Conservation (phyloP, 2,113 vertebrate species). For the Phrynosoma platyrhinos region DNA sequence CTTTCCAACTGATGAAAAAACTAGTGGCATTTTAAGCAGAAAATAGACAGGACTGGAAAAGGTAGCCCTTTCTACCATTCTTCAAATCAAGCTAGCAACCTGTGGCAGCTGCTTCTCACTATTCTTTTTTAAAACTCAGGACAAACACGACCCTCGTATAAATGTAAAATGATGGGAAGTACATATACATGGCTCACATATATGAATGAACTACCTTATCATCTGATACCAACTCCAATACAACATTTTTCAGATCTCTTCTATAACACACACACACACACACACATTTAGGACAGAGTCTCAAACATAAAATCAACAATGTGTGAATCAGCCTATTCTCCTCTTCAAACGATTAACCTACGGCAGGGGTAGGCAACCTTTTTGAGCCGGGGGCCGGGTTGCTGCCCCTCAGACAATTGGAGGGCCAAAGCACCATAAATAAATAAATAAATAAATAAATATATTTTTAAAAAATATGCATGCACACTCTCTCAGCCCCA, state of each 20-base stretch:
- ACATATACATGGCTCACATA: background rate
- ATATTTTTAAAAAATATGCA: too few species aligned
- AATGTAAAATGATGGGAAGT: background rate
- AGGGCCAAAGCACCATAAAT: too few species aligned
- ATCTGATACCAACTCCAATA: background rate
- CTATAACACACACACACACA: background rate
- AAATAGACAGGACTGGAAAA: background rate
- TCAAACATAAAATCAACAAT: background rate
- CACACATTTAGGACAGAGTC: background rate
- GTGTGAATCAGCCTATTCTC: fast-evolving
- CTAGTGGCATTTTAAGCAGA: background rate
- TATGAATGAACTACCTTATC: background rate
- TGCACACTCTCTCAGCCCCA: too few species aligned
- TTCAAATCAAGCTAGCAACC: background rate
- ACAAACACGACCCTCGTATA: background rate
- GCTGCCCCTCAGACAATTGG: too few species aligned
- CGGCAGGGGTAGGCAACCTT: too few species aligned
- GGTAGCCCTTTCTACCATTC: background rate
- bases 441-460: too few species aligned
- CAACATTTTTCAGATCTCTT: background rate
- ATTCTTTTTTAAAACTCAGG: background rate
- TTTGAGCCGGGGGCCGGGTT: too few species aligned
- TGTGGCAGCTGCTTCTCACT: background rate
- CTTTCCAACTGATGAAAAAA: background rate
- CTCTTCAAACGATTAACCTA: background rate